These are phyloP conservation scores for Setophaga petechia DNA, from an alignment of 2,113 vertebrate genomes.

Conservation along the genomic window DNA sequence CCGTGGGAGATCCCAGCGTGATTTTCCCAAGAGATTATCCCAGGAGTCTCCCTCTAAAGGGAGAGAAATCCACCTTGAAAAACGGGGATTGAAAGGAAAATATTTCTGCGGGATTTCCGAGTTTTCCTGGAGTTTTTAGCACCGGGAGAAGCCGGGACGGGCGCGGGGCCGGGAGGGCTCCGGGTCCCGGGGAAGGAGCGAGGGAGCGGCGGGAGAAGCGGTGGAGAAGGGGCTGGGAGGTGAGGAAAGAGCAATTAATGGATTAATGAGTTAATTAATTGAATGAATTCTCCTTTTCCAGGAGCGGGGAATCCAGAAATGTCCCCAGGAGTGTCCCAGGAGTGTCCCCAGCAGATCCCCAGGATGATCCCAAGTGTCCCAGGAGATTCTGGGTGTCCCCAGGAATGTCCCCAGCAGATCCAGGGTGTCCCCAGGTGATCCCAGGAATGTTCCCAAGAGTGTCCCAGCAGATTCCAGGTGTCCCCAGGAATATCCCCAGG, in stretches of 20 bases:
- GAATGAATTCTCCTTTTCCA: neutral
- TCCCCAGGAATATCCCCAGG: too few relatives aligned
- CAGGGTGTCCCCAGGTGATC: too few relatives aligned
- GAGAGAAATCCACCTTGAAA: constrained; percentile 60
- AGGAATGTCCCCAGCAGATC: too few relatives aligned
- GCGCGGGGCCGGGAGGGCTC: neutral
- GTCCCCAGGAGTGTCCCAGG: neutral
- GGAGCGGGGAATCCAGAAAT: neutral
- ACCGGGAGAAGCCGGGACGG: neutral
- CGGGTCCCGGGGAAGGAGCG: neutral
- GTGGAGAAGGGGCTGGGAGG: neutral
- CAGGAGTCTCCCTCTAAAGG: constrained; percentile 57
- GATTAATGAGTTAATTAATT: neutral
- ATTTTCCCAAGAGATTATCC: constrained; percentile 49
- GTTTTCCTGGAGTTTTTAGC: neutral
- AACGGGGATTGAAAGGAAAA: neutral
- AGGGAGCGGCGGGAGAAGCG: neutral
- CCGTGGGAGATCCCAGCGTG: neutral
- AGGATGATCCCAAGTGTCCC: neutral
- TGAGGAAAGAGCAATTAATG: neutral
- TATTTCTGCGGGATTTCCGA: neutral
- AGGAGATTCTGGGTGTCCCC: too few relatives aligned
- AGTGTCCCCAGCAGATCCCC: neutral
- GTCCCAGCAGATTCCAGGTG: too few relatives aligned
- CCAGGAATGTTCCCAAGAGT: too few relatives aligned